phyloP scores from a whole-genome alignment of 2,888 invertebrate species.

The Belgica antarctica region DNA sequence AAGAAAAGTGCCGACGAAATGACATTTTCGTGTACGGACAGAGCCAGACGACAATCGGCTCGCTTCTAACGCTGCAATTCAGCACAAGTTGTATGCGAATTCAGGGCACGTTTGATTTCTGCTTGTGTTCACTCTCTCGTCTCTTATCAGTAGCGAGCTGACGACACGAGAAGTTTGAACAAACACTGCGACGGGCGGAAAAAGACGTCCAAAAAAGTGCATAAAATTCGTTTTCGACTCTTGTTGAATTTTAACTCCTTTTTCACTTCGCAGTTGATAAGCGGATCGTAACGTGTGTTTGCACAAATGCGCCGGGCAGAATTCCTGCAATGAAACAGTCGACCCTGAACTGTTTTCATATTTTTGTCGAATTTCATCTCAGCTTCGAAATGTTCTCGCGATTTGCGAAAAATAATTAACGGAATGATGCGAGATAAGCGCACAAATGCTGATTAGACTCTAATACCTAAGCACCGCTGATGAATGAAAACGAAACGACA shows the following conservation, averaged over 20 bases:
- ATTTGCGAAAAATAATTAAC: background rate
- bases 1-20: background rate
- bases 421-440: background rate
- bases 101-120: background rate
- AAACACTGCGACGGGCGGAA: background rate
- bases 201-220: background rate
- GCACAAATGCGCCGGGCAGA: background rate
- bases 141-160: background rate
- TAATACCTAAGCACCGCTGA: too few species aligned
- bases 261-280: background rate
- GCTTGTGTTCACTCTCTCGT: background rate
- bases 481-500: slow-evolving; percentile 1
- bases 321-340: background rate
- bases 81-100: background rate
- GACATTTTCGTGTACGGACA: background rate
- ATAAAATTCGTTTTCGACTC: background rate
- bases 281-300: background rate
- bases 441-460: background rate
- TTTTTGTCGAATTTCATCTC: too few species aligned
- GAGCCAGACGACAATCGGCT: too few species aligned
- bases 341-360: slow-evolving; percentile 36
- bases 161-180: background rate
- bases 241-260: background rate
- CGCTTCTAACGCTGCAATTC: background rate
- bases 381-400: background rate